These are phyloP conservation scores for Dendroctonus ponderosae DNA, from an alignment of 1,140 invertebrate species.

Conservation along the genomic window DNA sequence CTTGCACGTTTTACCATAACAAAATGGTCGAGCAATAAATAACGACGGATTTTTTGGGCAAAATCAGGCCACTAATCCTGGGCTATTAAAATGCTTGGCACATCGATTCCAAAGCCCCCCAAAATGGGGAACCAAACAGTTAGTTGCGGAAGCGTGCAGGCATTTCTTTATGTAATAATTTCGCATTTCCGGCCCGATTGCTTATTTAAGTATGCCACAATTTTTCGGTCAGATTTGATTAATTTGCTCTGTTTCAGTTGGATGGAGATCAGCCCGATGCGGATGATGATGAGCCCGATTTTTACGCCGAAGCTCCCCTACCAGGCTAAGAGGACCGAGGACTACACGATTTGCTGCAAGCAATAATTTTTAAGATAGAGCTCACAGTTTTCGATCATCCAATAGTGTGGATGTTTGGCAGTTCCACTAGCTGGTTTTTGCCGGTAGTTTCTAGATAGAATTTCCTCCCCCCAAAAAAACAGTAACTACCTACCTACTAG, in stretches of 20 bases:
- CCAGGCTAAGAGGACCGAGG: constrained; percentile 62
- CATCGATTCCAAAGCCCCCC: no score
- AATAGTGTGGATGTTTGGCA: neutral
- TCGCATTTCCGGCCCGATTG: constrained; percentile 9
- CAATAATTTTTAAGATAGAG: neutral
- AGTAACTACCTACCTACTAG: no score
- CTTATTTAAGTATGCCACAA: neutral
- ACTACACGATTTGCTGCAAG: neutral
- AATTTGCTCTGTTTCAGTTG: constrained; percentile 56
- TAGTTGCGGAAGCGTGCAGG: constrained; percentile 11
- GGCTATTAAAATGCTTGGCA: no score
- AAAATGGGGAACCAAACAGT: constrained; percentile 1
- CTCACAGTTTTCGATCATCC: neutral
- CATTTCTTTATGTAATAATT: constrained; percentile 10
- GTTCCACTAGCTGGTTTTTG: neutral
- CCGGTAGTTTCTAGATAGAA: neutral
- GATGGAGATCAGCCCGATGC: constrained; percentile 78
- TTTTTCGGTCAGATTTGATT: neutral
- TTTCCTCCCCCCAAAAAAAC: no score
- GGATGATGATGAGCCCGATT: constrained; percentile 85
- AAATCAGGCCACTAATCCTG: no score
- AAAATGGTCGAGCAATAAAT: no score
- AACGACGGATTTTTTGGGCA: no score
- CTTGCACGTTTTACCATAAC: no score
- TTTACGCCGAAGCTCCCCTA: constrained; percentile 81